These are phyloP conservation scores for Agrilus planipennis DNA, from an alignment of 1,140 invertebrate species.

Conservation along the genomic window DNA sequence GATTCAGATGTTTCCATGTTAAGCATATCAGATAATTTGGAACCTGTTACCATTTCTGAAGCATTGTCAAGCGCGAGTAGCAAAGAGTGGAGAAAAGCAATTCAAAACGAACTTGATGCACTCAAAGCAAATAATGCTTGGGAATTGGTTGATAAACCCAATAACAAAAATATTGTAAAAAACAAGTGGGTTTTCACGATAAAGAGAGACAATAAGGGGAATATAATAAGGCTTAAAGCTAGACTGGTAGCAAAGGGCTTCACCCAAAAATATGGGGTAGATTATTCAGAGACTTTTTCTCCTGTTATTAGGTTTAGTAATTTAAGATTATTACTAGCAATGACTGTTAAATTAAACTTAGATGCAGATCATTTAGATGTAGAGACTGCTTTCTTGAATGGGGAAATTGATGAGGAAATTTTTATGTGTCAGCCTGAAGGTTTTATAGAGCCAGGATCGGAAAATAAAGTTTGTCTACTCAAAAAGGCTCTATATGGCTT, in stretches of 20 bases:
- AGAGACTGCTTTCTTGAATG: conserved; percentile 32
- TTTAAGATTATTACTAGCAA: conserved; percentile 18
- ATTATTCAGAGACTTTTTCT: conserved; percentile 30
- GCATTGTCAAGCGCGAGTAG: conserved; percentile 9
- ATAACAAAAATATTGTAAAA: conserved; percentile 13
- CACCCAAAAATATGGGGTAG: conserved; percentile 23
- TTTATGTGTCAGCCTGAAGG: conserved; percentile 28
- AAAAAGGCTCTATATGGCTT: conserved; percentile 2
- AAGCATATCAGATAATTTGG: no score
- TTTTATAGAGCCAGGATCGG: conserved; percentile 10
- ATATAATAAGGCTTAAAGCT: conserved; percentile 28
- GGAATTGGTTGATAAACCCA: conserved; percentile 17
- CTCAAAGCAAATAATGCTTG: not conserved
- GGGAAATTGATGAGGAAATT: conserved; percentile 26
- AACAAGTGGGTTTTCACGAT: conserved; percentile 30
- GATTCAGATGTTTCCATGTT: no score
- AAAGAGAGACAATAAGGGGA: conserved; percentile 20
- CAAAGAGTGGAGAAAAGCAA: not conserved
- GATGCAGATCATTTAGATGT: conserved; percentile 28
- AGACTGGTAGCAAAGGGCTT: conserved; percentile 31
- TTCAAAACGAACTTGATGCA: not conserved
- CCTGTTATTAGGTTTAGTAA: conserved; percentile 24
- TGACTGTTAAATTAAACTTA: conserved; percentile 19
- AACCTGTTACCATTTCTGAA: conserved; percentile 10
- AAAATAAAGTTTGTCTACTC: conserved; percentile 27